Evolutionary conservation across 1,140 invertebrate species (phyloP).

Genomic region (Lordiphosa mommai): DNA sequence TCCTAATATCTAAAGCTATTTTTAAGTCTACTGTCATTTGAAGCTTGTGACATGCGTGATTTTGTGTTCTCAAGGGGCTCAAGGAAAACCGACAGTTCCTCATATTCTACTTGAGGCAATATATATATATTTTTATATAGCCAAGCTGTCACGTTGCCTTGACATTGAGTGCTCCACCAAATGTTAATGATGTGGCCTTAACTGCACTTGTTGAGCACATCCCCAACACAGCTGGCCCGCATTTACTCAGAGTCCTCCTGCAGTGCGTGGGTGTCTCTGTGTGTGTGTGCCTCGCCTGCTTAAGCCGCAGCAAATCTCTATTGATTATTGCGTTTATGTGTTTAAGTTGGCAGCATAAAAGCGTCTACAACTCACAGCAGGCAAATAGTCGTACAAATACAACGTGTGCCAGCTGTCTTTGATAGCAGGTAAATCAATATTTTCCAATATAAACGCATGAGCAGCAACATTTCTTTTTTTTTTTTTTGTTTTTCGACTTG

Average conservation of each 20-base stretch:
- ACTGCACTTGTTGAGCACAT: constrained; percentile 66
- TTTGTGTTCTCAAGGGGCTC: too few species aligned
- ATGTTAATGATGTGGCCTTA: constrained; percentile 72
- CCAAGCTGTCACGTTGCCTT: constrained; percentile 29
- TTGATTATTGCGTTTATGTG: constrained; percentile 72
- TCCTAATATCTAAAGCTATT: too few species aligned
- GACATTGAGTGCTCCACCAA: constrained; percentile 47
- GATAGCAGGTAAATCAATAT: constrained; percentile 76
- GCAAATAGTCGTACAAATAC: constrained; percentile 22
- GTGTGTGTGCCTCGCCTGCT: constrained; percentile 2
- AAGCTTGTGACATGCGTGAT: too few species aligned
- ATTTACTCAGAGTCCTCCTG: too few species aligned
- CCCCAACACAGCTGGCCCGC: constrained; percentile 6
- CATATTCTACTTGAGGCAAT: background rate
- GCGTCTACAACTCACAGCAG: constrained; percentile 8
- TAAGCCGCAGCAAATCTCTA: constrained; percentile 56
- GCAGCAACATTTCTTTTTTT: constrained; percentile 38
- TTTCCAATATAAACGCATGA: constrained; percentile 70
- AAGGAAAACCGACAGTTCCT: too few species aligned
- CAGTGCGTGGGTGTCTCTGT: too few species aligned
- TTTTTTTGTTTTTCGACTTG: background rate
- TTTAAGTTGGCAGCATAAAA: constrained; percentile 42
- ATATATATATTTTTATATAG: background rate
- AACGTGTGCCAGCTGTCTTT: constrained; percentile 54
- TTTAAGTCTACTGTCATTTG: too few species aligned